phyloP scores from a whole-genome alignment of 2,888 invertebrate species.

The Xylocampa areola region DNA sequence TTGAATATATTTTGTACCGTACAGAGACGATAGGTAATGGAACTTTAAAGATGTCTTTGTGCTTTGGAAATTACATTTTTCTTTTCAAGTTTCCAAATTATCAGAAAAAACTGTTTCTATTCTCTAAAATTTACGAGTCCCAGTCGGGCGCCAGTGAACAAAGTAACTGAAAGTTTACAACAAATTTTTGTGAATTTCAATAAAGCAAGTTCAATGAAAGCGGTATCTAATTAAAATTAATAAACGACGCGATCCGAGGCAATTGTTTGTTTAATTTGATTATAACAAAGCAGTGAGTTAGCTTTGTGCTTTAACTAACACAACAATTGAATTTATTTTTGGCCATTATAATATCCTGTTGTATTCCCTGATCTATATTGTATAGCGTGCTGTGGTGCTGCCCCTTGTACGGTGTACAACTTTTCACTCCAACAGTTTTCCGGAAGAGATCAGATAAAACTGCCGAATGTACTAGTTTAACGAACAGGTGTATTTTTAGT shows the following conservation, averaged over 20 bases:
- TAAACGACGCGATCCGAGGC: conserved; percentile 7
- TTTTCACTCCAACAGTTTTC: too few relatives aligned
- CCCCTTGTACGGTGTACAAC: too few relatives aligned
- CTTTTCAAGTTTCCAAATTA: too few relatives aligned
- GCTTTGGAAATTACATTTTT: too few relatives aligned
- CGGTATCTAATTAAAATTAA: conserved; percentile 31
- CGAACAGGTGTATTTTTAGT: too few relatives aligned
- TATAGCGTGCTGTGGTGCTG: too few relatives aligned
- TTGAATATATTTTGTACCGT: neutral
- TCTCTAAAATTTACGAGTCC: conserved; percentile 7
- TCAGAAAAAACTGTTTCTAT: neutral
- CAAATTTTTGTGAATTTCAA: conserved; percentile 29
- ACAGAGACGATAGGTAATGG: neutral
- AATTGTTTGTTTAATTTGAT: conserved; percentile 34
- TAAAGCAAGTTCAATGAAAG: conserved; percentile 34
- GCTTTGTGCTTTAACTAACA: conserved; percentile 20
- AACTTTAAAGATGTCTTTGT: too few relatives aligned
- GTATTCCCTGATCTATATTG: neutral
- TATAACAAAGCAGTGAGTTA: conserved; percentile 13
- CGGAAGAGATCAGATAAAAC: too few relatives aligned
- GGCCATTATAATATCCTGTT: neutral
- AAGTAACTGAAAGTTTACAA: too few relatives aligned
- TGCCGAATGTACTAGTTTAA: too few relatives aligned
- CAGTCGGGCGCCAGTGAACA: conserved; percentile 51
- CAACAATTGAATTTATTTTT: neutral